Evolutionary conservation across 1,140 invertebrate species (phyloP), one percentile per base, ranked within the genome.

Genomic region (Drosophila subpulchrella): DNA sequence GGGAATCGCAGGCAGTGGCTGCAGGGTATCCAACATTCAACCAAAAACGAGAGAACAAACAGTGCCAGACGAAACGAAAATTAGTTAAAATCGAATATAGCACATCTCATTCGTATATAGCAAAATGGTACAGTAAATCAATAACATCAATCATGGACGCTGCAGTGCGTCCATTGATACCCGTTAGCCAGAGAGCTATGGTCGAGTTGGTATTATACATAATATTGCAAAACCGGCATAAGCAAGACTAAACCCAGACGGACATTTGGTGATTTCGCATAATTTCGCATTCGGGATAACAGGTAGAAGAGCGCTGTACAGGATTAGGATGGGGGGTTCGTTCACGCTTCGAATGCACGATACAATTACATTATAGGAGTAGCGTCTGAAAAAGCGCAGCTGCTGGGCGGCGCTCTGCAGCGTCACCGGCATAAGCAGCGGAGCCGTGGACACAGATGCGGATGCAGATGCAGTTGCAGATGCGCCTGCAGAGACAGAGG

Each of bases 351-450:
- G 85, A 89, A 81, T 91, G 78, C 81, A 88, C 90, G 90, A 91
- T 91, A 91, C 90, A 89, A 91, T 91, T 91, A 91, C 90, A 91
- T 91, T 91, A 91, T 91, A 91, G 63, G 90, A 91, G 82, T 91
- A 91, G 73, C 90, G 90, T 91, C 90, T 89, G 79, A 91, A 91
- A 77, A 91, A 91, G 71, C 90, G 90, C 84, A 91, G 76, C 78
- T 91, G 90, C 70, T 90, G 85, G 39, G 85, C 81, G 53, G 85
- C 85, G 70, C 86, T 90, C 66, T 90, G 85, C 57, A 89, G 75
- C 70, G 84, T 81, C 61, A 88, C 83, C 59, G 85, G 84, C 84
- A 89, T 90, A 15, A 89, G 84, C 80, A 90, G 63, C 56, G 80
- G 80, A 27, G 72, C 72, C 34, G 83, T 67, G 8, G 66, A 32